Base-by-base conservation (phyloP, 2,797 vertebrate species). In the Pipistrellus kuhlii region DNA sequence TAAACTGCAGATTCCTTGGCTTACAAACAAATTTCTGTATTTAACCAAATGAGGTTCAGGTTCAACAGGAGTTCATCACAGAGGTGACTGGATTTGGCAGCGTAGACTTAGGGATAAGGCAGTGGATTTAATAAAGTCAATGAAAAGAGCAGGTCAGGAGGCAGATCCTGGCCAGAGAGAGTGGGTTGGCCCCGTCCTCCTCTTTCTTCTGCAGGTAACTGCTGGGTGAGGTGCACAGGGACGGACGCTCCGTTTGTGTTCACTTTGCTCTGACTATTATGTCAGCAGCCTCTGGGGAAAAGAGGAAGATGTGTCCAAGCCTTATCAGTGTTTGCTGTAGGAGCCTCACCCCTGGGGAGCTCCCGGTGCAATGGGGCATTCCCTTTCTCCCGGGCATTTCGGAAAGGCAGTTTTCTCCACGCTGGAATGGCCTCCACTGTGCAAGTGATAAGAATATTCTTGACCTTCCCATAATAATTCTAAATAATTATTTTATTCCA, bases 221-320 rank as follows among this genome's bases (percentile, higher is more conserved):
- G 1, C 48, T 35, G 35, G 27, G 30, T 71, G 71, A 13, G n/a
- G 30, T 14, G 14, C n/a, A 3, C 21, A n/a, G 15, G 14, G 46
- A 20, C 44, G 14, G 46, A 20, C 44, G 72, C 13, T 82, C 81
- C 76, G 93, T 96, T 93, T 93, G 95, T 97, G 84, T 95, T 97
- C 86, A 86, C 91, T 95, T 96, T 84, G 82, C 94, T 97, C 95
- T 97, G 95, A 97, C 57, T 95, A 35, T 94, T 96, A 96, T 96
- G 90, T 95, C 72, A 94, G 93, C 84, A 51, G 93, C 96, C 95
- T 96, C 94, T 93, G 95, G 96, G 87, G 94, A 95, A 93, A 77
- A 72, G 93, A 96, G 94, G 96, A 97, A 95, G 78, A 46, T 95
- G 94, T 95, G 94, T 94, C 73, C 57, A 94, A 88, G 86, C 87